These are phyloP conservation scores for Falco naumanni DNA, from an alignment of 2,797 vertebrate genomes.

Conservation along the genomic window DNA sequence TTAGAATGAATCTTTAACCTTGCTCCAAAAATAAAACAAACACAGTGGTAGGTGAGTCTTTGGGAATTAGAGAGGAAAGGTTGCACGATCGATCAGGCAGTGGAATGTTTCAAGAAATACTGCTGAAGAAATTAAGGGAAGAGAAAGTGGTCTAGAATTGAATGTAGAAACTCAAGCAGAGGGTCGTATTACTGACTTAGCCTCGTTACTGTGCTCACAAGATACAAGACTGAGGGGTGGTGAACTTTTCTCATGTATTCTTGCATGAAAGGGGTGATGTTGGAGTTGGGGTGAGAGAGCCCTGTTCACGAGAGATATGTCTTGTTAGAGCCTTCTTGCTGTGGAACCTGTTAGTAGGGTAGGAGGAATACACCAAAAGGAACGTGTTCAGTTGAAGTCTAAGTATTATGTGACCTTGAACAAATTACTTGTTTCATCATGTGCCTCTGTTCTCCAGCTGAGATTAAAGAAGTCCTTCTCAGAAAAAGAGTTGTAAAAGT, in stretches of 20 bases:
- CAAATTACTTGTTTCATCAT: neutral
- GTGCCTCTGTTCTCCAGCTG: neutral
- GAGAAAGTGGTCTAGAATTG: neutral
- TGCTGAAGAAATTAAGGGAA: neutral
- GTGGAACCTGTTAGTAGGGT: neutral
- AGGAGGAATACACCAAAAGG: neutral
- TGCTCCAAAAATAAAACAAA: neutral
- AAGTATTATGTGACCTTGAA: neutral
- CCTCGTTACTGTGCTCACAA: neutral
- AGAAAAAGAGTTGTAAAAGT: neutral
- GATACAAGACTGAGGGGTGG: neutral
- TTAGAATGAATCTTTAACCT: neutral
- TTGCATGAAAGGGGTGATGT: neutral
- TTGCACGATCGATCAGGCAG: neutral
- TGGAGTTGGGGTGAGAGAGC: neutral
- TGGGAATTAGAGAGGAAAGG: neutral
- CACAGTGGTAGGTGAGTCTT: neutral
- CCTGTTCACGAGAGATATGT: neutral
- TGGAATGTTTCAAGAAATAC: neutral
- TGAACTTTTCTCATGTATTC: neutral
- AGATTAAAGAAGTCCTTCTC: neutral
- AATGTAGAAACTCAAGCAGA: neutral
- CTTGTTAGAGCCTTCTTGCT: neutral
- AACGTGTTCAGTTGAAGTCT: neutral
- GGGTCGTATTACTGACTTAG: neutral